phyloP scores from a whole-genome alignment of 1,140 invertebrate genomes.

The Archegozetes longisetosus region DNA sequence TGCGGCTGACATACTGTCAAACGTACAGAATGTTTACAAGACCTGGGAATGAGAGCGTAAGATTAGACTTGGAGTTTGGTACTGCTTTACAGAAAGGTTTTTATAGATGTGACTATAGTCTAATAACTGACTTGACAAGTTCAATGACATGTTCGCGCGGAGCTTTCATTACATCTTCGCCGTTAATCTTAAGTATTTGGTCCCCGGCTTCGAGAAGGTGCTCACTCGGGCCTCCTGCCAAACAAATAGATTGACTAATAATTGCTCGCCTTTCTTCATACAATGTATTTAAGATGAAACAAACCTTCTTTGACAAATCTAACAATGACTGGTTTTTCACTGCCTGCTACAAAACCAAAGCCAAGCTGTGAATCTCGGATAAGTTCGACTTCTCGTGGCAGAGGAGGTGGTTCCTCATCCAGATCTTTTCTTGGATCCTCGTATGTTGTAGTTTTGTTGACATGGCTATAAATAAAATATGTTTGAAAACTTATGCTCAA shows the following conservation, averaged over 20 bases:
- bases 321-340: slow-evolving; percentile 74
- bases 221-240: slow-evolving; percentile 67
- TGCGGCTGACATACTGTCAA: slow-evolving; percentile 67
- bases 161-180: slow-evolving; percentile 65
- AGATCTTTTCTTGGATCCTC: slow-evolving; percentile 43
- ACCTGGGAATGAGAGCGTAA: slow-evolving; percentile 32
- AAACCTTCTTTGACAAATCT: slow-evolving; percentile 44
- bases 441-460: slow-evolving; percentile 76
- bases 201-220: slow-evolving; percentile 72
- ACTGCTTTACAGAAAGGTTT: too few species aligned
- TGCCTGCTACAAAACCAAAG: slow-evolving; percentile 84
- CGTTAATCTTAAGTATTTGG: slow-evolving; percentile 73
- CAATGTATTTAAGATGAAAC: slow-evolving; percentile 10
- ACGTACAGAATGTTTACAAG: slow-evolving; percentile 53
- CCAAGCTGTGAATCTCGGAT: slow-evolving; percentile 53
- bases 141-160: slow-evolving; percentile 76
- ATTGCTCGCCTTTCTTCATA: not conserved
- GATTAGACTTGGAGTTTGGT: not conserved
- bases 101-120: too few species aligned
- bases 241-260: slow-evolving; percentile 7
- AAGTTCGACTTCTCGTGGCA: slow-evolving; percentile 55
- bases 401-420: slow-evolving; percentile 46
- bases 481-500: not conserved
- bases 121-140: slow-evolving; percentile 39
- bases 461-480: slow-evolving; percentile 43